Conservation (phyloP, 2,888 invertebrate species). For the Lasioglossum leucozonium region DNA sequence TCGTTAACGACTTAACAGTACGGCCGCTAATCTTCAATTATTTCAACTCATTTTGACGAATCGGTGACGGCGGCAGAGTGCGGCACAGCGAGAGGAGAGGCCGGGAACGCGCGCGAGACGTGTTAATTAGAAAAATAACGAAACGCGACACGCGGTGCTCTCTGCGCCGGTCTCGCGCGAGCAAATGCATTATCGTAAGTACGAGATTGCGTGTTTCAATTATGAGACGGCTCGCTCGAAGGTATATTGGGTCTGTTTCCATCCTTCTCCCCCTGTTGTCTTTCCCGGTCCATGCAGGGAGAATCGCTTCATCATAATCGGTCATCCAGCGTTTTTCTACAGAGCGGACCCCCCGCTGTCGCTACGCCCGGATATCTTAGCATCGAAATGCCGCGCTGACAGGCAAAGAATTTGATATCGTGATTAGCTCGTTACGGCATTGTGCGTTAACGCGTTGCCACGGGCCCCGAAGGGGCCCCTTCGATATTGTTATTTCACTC, state of each 20-base stretch:
- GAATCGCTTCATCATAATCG: conserved; percentile 85
- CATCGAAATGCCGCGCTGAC: conserved; percentile 83
- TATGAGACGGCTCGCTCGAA: conserved; percentile 71
- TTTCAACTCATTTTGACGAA: conserved; percentile 11
- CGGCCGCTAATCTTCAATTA: conserved; percentile 25
- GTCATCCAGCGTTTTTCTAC: conserved; percentile 81
- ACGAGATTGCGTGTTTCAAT: conserved; percentile 83
- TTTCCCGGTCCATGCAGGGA: conserved; percentile 61
- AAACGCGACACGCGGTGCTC: conserved; percentile 55
- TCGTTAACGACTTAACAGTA: background rate
- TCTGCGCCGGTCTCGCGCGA: conserved; percentile 32
- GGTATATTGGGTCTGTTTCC: conserved; percentile 64
- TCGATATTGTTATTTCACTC: conserved; percentile 37
- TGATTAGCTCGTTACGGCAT: conserved; percentile 82
- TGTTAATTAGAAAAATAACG: conserved; percentile 58
- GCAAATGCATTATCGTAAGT: conserved; percentile 76
- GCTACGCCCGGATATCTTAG: conserved; percentile 81
- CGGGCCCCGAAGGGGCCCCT: conserved; percentile 36
- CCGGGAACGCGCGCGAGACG: conserved; percentile 35
- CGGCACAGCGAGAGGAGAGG: background rate
- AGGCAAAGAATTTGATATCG: conserved; percentile 84
- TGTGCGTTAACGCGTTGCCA: conserved; percentile 77
- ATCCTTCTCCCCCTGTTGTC: conserved; percentile 51
- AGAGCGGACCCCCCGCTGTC: conserved; percentile 76
- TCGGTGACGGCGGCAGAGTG: background rate